Conservation (phyloP, 2,888 invertebrate species). For the Leptinotarsa juncta region DNA sequence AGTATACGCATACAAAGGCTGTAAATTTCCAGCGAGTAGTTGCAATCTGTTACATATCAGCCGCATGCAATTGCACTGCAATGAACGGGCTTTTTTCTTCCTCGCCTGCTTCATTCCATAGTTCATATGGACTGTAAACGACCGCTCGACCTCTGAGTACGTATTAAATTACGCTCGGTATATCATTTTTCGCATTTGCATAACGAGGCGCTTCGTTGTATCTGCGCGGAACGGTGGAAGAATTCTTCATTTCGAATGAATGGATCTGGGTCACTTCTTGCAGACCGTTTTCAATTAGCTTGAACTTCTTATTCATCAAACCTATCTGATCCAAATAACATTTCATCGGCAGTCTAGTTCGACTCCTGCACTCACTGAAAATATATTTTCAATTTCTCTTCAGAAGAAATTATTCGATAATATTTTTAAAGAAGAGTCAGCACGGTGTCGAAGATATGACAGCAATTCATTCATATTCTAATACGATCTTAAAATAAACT, state of each 20-base stretch:
- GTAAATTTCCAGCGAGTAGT: constrained; percentile 21
- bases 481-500: too few relatives aligned
- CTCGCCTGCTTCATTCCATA: constrained; percentile 3
- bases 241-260: constrained; percentile 7
- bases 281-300: constrained; percentile 6
- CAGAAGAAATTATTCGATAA: too few relatives aligned
- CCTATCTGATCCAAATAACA: not conserved
- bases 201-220: constrained; percentile 17
- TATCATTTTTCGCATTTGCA: constrained; percentile 14
- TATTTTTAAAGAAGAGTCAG: too few relatives aligned
- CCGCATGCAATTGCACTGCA: constrained; percentile 12
- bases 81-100: constrained; percentile 21
- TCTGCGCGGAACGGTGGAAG: constrained; percentile 10
- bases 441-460: too few relatives aligned
- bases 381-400: too few relatives aligned
- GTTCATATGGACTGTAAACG: constrained; percentile 15
- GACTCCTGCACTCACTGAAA: too few relatives aligned
- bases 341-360: not conserved
- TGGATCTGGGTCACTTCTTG: constrained; percentile 10
- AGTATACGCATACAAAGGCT: constrained; percentile 11
- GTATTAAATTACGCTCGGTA: constrained; percentile 6
- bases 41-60: constrained; percentile 30
- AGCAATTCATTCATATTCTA: too few relatives aligned
- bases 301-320: not conserved
- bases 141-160: constrained; percentile 23